phyloP scores from a whole-genome alignment of 2,113 vertebrate genomes.

The Labrus mixtus region DNA sequence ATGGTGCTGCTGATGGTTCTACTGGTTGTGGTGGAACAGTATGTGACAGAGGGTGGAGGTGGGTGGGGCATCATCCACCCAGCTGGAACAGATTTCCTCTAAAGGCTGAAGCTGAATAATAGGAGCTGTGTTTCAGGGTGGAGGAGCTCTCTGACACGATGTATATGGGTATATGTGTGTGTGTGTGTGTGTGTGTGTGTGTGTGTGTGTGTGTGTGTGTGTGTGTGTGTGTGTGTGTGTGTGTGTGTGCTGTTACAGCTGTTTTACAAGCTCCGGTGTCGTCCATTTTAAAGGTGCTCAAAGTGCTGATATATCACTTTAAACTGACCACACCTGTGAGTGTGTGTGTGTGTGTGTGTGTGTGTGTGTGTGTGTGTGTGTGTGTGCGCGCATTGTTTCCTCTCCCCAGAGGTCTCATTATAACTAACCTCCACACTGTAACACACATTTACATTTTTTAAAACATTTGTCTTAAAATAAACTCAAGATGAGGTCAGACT shows the following conservation, averaged over 20 bases:
- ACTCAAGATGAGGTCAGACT: neutral
- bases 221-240: slow-evolving; percentile 4
- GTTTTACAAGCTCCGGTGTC: slow-evolving; percentile 9
- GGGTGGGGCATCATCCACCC: slow-evolving; percentile 21
- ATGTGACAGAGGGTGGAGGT: slow-evolving; percentile 23
- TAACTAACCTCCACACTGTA: neutral
- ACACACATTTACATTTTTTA: neutral
- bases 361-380: slow-evolving; percentile 23
- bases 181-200: too few species aligned
- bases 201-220: neutral
- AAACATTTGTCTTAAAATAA: neutral
- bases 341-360: slow-evolving; percentile 26
- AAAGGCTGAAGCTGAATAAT: slow-evolving; percentile 47
- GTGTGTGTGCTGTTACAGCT: slow-evolving; percentile 17
- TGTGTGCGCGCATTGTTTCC: slow-evolving; percentile 7
- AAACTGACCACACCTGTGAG: slow-evolving; percentile 20
- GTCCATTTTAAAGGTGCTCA: slow-evolving; percentile 4
- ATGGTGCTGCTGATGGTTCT: neutral
- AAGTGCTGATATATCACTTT: slow-evolving; percentile 29
- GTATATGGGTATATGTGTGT: too few species aligned
- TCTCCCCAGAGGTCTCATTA: slow-evolving; percentile 10
- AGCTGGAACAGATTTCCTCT: slow-evolving; percentile 68
- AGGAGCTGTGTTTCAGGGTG: slow-evolving; percentile 45
- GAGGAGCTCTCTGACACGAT: neutral
- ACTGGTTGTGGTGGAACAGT: neutral